Base-by-base conservation (phyloP, 2,113 vertebrate genomes). In the Gnathonemus longibarbis region DNA sequence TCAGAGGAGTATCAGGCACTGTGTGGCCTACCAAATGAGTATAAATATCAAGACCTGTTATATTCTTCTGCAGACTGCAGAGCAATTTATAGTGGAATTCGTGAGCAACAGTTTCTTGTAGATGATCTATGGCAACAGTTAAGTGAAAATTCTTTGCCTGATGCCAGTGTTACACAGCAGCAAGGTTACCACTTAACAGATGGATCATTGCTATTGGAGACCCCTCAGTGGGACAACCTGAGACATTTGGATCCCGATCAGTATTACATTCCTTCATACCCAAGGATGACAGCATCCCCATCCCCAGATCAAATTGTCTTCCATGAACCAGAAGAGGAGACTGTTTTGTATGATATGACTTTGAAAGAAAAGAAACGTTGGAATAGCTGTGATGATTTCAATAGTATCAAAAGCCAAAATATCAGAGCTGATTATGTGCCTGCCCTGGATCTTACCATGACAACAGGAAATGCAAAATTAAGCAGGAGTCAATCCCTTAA, bases 41-140 rank as follows among this genome's bases (percentile, higher is more conserved):
- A 96, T 91, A 94, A 95, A 49, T 96, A 96, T 91, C 95, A 95
- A 88, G 95, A 96, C 92, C 93, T 96, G 87, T 89, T 96, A 39
- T 94, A 94, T 88, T 95, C 95, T 88, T 96, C 96, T 90, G 94
- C 95, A 91, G 94, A 95, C 35, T 90, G 96, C 91, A 95, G 96
- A 49, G 93, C 95, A 45, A 94, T 96, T 94, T 94, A 94, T 90
- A 91, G 94, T 84, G 95, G 96, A 42, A 93, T 96, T 0, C 96
- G 95, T 90, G 96, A 96, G 45, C 94, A 96, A 88, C 95, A 96
- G 74, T 95, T 94, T 93, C 95, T 96, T 27, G 95, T 96, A 62
- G 96, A 96, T 90, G 94, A 93, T 88, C 94, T 96, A 88, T 96
- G 95, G 96, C 95, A 96, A 91, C 95, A 96, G 91, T 93, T 96